Conservation (phyloP, 2,888 invertebrate species). For the Schizotus pectinicornis region DNA sequence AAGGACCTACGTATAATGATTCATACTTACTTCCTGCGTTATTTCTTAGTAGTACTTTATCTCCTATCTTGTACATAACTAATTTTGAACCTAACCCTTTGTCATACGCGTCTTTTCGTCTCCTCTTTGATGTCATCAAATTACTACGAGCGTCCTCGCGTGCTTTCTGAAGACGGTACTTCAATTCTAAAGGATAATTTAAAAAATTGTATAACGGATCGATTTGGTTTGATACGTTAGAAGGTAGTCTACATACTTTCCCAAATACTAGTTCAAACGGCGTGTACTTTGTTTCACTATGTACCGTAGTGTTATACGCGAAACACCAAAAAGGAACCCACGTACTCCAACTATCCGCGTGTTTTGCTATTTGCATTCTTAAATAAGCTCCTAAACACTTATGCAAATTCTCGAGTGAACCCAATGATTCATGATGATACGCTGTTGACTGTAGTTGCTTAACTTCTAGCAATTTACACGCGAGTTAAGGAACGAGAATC, state of each 20-base stretch:
- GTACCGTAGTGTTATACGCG: slow-evolving; percentile 11
- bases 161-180: too few relatives aligned
- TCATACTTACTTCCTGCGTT: neutral
- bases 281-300: slow-evolving; percentile 8
- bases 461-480: slow-evolving; percentile 21
- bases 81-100: too few relatives aligned
- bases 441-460: slow-evolving; percentile 23
- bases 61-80: slow-evolving; percentile 5
- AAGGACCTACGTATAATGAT: slow-evolving; percentile 3
- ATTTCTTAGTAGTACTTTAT: slow-evolving; percentile 6
- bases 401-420: slow-evolving; percentile 24
- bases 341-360: slow-evolving; percentile 9
- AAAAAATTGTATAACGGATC: slow-evolving; percentile 5
- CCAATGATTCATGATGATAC: slow-evolving; percentile 25
- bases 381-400: slow-evolving; percentile 22
- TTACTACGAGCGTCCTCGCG: too few relatives aligned
- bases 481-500: too few relatives aligned
- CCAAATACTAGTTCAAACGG: slow-evolving; percentile 8
- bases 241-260: neutral
- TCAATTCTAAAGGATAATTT: slow-evolving; percentile 8
- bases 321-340: slow-evolving; percentile 25
- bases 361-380: slow-evolving; percentile 13
- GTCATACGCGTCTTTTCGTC: slow-evolving; percentile 3
- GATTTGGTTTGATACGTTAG: neutral
- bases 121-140: too few relatives aligned